These are phyloP conservation scores for Petrophora chlorosata DNA, from an alignment of 2,888 invertebrate genomes.

Conservation along the genomic window DNA sequence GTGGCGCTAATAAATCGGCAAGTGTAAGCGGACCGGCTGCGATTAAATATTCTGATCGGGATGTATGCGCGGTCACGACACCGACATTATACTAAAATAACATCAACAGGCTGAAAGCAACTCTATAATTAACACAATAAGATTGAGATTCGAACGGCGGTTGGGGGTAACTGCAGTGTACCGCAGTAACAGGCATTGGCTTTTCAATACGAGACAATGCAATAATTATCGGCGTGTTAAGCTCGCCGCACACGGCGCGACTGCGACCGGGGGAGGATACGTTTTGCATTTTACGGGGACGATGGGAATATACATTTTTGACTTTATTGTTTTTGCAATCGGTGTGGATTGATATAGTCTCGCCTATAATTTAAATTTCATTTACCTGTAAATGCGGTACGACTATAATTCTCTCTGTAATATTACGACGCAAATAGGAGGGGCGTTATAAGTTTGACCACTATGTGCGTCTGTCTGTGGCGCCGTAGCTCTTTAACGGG, in stretches of 20 bases:
- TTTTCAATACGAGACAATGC: slow-evolving; percentile 48
- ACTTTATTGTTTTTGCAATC: too few relatives aligned
- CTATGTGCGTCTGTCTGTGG: too few relatives aligned
- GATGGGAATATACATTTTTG: neutral
- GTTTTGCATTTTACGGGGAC: too few relatives aligned
- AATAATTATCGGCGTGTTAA: slow-evolving; percentile 43
- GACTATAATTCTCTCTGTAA: too few relatives aligned
- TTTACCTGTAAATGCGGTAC: too few relatives aligned
- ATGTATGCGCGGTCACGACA: slow-evolving; percentile 66
- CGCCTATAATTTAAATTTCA: too few relatives aligned
- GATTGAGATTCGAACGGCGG: slow-evolving; percentile 9
- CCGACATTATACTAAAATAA: slow-evolving; percentile 56
- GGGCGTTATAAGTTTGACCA: too few relatives aligned
- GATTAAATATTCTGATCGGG: slow-evolving; percentile 45
- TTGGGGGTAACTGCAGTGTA: slow-evolving; percentile 28
- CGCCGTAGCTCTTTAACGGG: too few relatives aligned
- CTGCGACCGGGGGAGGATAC: neutral
- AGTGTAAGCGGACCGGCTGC: slow-evolving; percentile 50
- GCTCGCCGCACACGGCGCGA: slow-evolving; percentile 13
- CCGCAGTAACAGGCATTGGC: slow-evolving; percentile 36
- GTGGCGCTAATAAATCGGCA: slow-evolving; percentile 57
- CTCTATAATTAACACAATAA: slow-evolving; percentile 15
- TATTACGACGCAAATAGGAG: too few relatives aligned
- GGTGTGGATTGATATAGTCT: too few relatives aligned
- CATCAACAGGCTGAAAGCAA: slow-evolving; percentile 1